Percentiles rank a stretch among this genome's conserved stretches.
phyloP scores from a whole-genome alignment of 2,113 vertebrate species.

The Scolopax mira region DNA sequence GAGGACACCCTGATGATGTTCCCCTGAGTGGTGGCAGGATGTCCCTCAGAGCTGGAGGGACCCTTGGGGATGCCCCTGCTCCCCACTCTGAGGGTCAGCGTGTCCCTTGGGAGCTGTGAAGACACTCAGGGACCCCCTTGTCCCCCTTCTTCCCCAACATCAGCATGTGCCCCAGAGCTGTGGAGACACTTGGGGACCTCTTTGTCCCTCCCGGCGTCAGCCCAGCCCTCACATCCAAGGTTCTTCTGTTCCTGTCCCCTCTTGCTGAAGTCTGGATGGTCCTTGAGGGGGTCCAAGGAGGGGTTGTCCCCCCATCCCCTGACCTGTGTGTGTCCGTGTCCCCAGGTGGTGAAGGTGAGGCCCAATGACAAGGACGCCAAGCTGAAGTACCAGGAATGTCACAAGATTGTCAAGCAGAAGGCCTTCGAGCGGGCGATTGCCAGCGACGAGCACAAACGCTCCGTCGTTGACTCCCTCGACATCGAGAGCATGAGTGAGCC shows the following conservation, averaged over 20 bases:
- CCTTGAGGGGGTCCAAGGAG: not conserved
- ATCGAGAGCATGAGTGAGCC: constrained; percentile 94
- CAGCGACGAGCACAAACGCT: constrained; percentile 87
- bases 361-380: constrained; percentile 92
- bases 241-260: not conserved
- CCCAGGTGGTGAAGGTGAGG: constrained; percentile 88
- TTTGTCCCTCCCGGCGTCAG: not conserved
- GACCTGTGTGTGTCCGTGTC: not conserved
- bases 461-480: constrained; percentile 90
- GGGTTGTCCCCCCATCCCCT: not conserved
- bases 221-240: not conserved
- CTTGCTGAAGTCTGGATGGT: not conserved
- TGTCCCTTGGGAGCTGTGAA: not conserved
- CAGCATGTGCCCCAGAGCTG: not conserved
- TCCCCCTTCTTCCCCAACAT: too few species aligned
- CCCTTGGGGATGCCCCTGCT: too few species aligned
- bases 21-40: not conserved
- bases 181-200: not conserved
- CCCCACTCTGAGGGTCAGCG: not conserved
- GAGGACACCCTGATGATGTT: not conserved
- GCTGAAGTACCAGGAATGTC: constrained; percentile 94
- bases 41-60: too few species aligned
- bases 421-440: constrained; percentile 93
- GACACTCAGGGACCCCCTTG: not conserved
- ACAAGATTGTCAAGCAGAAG: constrained; percentile 92